Conservation (phyloP, 2,113 vertebrate species). For the Orthonyx spaldingii region DNA sequence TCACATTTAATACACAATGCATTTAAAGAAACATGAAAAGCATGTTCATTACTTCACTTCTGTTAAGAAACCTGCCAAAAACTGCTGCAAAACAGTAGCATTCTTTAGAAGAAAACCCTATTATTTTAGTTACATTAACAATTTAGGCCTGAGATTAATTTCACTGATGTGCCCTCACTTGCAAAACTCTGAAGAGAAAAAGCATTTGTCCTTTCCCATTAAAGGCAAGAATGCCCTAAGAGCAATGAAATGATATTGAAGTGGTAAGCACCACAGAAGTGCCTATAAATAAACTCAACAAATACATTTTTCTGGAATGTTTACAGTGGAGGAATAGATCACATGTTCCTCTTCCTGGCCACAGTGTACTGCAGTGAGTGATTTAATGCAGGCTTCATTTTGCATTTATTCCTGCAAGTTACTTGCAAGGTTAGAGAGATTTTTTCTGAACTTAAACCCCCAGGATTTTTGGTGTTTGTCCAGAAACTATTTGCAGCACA, state of each 20-base stretch:
- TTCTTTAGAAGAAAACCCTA: background rate
- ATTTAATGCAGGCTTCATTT: background rate
- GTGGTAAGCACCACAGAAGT: background rate
- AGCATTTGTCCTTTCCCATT: background rate
- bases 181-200: background rate
- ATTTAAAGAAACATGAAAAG: background rate
- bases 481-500: background rate
- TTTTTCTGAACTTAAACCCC: conserved; percentile 4
- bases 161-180: background rate
- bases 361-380: background rate
- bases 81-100: background rate
- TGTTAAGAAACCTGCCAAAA: background rate
- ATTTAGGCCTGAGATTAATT: background rate
- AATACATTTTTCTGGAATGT: background rate
- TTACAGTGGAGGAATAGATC: background rate
- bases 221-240: background rate
- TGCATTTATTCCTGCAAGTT: background rate
- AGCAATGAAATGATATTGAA: background rate
- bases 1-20: background rate
- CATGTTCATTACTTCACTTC: background rate
- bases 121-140: background rate
- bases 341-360: background rate
- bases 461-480: background rate
- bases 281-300: background rate
- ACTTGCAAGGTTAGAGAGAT: background rate